phyloP scores from a whole-genome alignment of 2,888 invertebrate species.

The Holacanthella duospinosa region DNA sequence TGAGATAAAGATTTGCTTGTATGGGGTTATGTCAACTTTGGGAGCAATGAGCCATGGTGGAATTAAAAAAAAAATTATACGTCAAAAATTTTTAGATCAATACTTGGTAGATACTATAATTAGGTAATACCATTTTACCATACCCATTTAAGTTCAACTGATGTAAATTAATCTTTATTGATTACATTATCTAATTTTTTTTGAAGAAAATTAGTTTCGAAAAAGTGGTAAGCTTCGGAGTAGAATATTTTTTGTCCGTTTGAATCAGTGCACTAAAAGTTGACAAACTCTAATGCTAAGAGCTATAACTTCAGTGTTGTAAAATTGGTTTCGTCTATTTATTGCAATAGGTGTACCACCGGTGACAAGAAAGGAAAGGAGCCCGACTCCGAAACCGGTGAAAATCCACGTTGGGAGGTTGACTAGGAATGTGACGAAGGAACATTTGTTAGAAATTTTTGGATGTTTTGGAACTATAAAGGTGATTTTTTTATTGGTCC shows the following conservation, averaged over 20 bases:
- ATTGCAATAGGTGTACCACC: constrained; percentile 12
- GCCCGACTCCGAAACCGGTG: constrained; percentile 79
- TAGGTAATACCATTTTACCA: too few relatives aligned
- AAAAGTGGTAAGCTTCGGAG: too few relatives aligned
- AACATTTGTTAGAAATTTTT: constrained; percentile 45
- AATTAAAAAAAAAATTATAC: neutral
- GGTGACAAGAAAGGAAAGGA: constrained; percentile 55
- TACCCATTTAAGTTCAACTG: too few relatives aligned
- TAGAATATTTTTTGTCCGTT: too few relatives aligned
- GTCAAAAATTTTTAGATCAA: neutral
- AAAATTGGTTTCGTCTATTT: neutral
- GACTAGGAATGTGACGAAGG: constrained; percentile 82
- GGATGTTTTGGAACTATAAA: constrained; percentile 37
- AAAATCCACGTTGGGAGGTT: constrained; percentile 89
- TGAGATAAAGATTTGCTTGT: neutral
- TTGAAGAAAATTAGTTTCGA: too few relatives aligned
- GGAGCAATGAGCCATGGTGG: neutral
- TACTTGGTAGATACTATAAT: too few relatives aligned
- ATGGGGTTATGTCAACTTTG: neutral
- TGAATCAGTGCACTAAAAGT: too few relatives aligned
- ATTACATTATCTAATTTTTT: too few relatives aligned
- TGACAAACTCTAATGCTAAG: too few relatives aligned
- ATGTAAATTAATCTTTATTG: too few relatives aligned
- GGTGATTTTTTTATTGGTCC: constrained; percentile 15
- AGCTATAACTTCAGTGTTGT: neutral